Percentiles rank a stretch among this genome's conserved stretches.
These are phyloP conservation scores for Aquatica leii DNA, from an alignment of 2,888 invertebrate genomes.

Conservation along the genomic window DNA sequence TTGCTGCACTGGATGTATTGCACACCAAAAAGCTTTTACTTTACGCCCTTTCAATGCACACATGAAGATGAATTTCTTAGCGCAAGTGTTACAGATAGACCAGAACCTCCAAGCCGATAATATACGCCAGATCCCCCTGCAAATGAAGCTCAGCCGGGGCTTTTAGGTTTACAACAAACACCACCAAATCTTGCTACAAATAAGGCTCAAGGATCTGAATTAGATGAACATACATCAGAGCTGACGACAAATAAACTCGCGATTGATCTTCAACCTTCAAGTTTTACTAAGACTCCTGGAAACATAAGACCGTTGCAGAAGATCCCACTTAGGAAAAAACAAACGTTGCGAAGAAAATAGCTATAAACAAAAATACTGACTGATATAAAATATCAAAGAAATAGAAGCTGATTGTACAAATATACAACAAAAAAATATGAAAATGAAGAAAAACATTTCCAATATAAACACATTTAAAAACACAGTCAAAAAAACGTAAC, in stretches of 20 bases:
- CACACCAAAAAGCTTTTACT: constrained; percentile 22
- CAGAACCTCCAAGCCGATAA: constrained; percentile 5
- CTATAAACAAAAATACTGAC: constrained; percentile 16
- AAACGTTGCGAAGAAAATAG: constrained; percentile 16
- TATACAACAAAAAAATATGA: neutral
- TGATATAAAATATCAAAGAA: constrained; percentile 8
- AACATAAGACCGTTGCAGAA: constrained; percentile 7
- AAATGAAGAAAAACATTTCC: too few species aligned
- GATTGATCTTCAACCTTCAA: constrained; percentile 7
- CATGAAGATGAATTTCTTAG: constrained; percentile 13
- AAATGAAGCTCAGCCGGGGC: constrained; percentile 14
- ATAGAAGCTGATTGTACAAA: constrained; percentile 12
- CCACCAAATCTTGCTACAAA: too few species aligned
- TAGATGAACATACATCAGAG: constrained; percentile 14
- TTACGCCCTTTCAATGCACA: too few species aligned
- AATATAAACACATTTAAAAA: constrained; percentile 10
- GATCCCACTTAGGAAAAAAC: too few species aligned
- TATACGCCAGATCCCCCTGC: constrained; percentile 2
- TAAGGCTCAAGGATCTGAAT: constrained; percentile 13
- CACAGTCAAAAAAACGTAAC: neutral
- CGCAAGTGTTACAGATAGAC: too few species aligned
- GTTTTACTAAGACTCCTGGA: too few species aligned
- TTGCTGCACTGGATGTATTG: too few species aligned
- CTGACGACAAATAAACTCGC: constrained; percentile 13
- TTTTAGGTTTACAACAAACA: constrained; percentile 14